Evolutionary conservation across 2,113 vertebrate genomes (phyloP).

Genomic region (Pedetes capensis): DNA sequence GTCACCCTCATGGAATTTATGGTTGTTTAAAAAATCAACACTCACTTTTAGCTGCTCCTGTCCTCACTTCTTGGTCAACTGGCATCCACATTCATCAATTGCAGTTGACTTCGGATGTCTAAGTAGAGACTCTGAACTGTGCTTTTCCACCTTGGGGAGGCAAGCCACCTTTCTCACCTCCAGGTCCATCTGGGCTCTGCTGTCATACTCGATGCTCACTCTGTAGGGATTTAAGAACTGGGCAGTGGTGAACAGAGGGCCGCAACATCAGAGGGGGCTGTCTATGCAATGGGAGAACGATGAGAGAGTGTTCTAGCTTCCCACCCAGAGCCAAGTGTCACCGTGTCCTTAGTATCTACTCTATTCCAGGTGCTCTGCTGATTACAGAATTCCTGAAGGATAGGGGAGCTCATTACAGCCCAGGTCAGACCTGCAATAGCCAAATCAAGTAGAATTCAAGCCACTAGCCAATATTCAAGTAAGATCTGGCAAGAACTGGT

Average conservation of each 20-base stretch:
- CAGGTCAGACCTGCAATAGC: background rate
- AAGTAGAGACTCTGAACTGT: conserved; percentile 59
- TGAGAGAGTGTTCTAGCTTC: no score
- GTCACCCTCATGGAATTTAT: conserved; percentile 71
- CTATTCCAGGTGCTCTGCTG: background rate
- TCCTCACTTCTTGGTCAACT: conserved; percentile 66
- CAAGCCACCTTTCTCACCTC: background rate
- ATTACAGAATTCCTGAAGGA: background rate
- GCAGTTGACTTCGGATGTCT: conserved; percentile 21
- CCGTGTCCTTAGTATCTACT: background rate
- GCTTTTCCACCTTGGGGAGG: background rate
- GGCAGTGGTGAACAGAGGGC: background rate
- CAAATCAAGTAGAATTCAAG: background rate
- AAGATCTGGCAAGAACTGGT: background rate
- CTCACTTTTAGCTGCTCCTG: conserved; percentile 52
- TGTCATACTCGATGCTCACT: background rate
- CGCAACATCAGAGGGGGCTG: background rate
- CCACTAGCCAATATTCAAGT: background rate
- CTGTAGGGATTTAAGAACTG: background rate
- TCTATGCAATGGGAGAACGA: background rate
- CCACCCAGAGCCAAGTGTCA: background rate
- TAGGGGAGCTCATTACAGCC: background rate
- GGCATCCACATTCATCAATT: conserved; percentile 58
- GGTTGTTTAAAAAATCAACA: conserved; percentile 78
- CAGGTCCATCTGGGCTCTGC: background rate